Percentiles rank a stretch among this genome's conserved stretches.
These are phyloP conservation scores for Antheraea yamamai DNA, from an alignment of 2,888 invertebrate genomes.

Conservation along the genomic window DNA sequence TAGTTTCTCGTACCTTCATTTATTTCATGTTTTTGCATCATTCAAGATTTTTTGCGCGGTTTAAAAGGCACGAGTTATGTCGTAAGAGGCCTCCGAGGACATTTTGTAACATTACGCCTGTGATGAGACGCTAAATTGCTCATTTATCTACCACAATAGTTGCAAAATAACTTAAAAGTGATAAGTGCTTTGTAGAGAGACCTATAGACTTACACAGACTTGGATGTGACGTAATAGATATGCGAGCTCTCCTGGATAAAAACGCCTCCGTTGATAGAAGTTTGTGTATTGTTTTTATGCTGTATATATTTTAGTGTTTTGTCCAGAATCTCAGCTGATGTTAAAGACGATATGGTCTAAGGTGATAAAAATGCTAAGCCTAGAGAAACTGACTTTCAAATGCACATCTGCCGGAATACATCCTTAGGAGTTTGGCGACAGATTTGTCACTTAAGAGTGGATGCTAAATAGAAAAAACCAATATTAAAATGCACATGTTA, in stretches of 20 bases:
- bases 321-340: no score
- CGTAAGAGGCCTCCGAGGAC: slow-evolving; percentile 51
- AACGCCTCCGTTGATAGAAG: not conserved
- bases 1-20: slow-evolving; percentile 13
- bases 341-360: no score
- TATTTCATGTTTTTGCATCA: slow-evolving; percentile 20
- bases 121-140: slow-evolving; percentile 73
- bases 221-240: not conserved
- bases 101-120: slow-evolving; percentile 66
- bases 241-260: not conserved
- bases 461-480: no score
- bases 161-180: slow-evolving; percentile 47
- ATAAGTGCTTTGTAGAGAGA: not conserved
- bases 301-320: not conserved
- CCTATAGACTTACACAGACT: slow-evolving; percentile 10
- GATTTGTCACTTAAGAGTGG: no score
- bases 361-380: no score
- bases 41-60: slow-evolving; percentile 45
- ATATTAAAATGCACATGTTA: no score
- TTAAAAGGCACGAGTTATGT: slow-evolving; percentile 51
- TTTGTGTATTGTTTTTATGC: not conserved
- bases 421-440: no score
- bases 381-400: no score
- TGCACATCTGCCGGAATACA: no score
- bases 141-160: slow-evolving; percentile 68